Conservation (phyloP, 2,888 invertebrate genomes). For the Agrotis exclamationis region DNA sequence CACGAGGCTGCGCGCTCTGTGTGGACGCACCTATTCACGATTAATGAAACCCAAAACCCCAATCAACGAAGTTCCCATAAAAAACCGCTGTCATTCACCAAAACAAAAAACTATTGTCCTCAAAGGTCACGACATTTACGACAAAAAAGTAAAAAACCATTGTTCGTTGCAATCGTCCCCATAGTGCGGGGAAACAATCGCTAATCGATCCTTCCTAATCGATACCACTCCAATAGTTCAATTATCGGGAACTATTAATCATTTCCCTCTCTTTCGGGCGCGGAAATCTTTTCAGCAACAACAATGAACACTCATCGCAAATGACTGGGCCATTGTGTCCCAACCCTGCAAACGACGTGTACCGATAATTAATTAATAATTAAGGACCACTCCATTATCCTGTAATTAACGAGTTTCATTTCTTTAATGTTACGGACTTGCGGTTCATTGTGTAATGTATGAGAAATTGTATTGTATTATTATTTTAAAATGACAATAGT, state of each 20-base stretch:
- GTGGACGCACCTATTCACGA: background rate
- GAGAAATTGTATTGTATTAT: constrained; percentile 45
- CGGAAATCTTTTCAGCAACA: constrained; percentile 68
- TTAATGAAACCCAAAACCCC: background rate
- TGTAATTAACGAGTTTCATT: constrained; percentile 70
- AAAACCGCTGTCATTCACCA: constrained; percentile 12
- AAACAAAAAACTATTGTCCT: constrained; percentile 42
- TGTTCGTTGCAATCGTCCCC: constrained; percentile 46
- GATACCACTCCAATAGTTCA: constrained; percentile 66
- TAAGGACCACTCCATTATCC: constrained; percentile 76
- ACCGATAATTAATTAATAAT: constrained; percentile 81
- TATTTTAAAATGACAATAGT: background rate
- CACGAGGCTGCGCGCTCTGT: no score
- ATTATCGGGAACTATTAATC: constrained; percentile 65
- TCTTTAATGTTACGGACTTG: constrained; percentile 63
- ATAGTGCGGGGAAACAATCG: constrained; percentile 58
- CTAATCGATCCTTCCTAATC: constrained; percentile 60
- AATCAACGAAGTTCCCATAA: background rate
- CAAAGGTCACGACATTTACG: constrained; percentile 38
- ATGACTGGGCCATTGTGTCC: constrained; percentile 70
- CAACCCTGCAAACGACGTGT: constrained; percentile 72
- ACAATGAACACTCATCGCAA: constrained; percentile 73
- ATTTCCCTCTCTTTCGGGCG: constrained; percentile 61
- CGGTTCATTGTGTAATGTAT: constrained; percentile 59
- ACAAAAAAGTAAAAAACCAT: constrained; percentile 47